These are phyloP conservation scores for Gymnothorax javanicus DNA, from an alignment of 2,797 vertebrate genomes.

Conservation along the genomic window DNA sequence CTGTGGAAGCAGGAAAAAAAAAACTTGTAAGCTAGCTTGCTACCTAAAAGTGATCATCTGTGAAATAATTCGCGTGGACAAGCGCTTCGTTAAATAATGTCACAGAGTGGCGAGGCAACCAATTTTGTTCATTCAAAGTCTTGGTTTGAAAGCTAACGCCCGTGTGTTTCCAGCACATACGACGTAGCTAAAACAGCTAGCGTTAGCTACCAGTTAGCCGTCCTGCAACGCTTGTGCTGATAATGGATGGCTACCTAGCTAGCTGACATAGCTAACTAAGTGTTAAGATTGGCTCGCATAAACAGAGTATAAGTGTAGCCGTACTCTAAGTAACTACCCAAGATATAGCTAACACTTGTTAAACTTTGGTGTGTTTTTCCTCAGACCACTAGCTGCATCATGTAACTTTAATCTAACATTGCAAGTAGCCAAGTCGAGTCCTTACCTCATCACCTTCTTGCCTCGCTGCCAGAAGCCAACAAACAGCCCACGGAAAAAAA, in stretches of 20 bases:
- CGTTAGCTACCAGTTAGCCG: not conserved
- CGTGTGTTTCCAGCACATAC: not conserved
- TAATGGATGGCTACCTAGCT: not conserved
- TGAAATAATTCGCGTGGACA: not conserved
- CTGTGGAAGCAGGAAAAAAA: not conserved
- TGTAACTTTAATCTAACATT: not conserved
- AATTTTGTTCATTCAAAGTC: not conserved
- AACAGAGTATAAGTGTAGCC: not conserved
- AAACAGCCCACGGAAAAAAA: slow-evolving; percentile 52
- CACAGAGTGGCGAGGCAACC: too few relatives aligned
- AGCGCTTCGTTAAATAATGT: not conserved
- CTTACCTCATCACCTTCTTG: slow-evolving; percentile 70
- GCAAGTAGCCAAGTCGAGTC: slow-evolving; percentile 17
- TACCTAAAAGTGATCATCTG: not conserved
- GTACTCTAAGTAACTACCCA: not conserved
- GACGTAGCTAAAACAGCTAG: not conserved
- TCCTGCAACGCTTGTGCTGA: not conserved
- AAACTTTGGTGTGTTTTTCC: not conserved
- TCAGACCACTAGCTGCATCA: not conserved
- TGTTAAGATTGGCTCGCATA: not conserved
- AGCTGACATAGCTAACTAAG: not conserved
- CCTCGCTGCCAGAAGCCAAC: slow-evolving; percentile 59
- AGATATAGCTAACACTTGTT: not conserved
- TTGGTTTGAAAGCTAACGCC: not conserved
- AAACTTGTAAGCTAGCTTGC: not conserved